These are phyloP conservation scores for Naja naja DNA, from an alignment of 2,113 vertebrate species.

Conservation along the genomic window DNA sequence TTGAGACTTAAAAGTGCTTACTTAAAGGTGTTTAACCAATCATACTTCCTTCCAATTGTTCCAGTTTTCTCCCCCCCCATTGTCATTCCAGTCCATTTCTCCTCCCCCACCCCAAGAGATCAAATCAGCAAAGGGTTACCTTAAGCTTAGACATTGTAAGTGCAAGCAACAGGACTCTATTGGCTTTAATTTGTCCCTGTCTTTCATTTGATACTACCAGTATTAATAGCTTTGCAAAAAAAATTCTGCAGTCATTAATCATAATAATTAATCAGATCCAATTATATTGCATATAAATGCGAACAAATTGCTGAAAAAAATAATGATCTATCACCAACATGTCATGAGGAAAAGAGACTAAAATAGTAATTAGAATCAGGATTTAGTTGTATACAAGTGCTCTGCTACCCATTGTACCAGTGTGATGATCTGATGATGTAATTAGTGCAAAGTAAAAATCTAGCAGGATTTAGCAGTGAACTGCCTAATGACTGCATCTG, in stretches of 20 bases:
- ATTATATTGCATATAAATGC: slow-evolving; percentile 99
- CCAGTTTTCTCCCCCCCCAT: not conserved
- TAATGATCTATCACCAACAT: slow-evolving; percentile 99
- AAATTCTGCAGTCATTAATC: slow-evolving; percentile 97
- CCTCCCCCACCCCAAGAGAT: slow-evolving; percentile 19
- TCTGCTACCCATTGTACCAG: slow-evolving; percentile 81
- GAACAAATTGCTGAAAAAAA: slow-evolving; percentile 99
- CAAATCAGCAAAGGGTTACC: slow-evolving; percentile 75
- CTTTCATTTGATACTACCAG: slow-evolving; percentile 82
- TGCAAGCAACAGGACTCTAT: slow-evolving; percentile 74
- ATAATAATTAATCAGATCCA: slow-evolving; percentile 99
- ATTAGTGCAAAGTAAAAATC: slow-evolving; percentile 84
- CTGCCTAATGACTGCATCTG: slow-evolving; percentile 78
- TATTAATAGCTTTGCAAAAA: slow-evolving; percentile 91
- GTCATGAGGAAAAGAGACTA: slow-evolving; percentile 91
- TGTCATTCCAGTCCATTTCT: slow-evolving; percentile 37
- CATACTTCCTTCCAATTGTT: slow-evolving; percentile 19
- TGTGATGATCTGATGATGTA: slow-evolving; percentile 90
- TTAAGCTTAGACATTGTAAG: slow-evolving; percentile 58
- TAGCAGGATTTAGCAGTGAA: slow-evolving; percentile 75
- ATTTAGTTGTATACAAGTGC: slow-evolving; percentile 84
- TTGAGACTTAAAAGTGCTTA: not conserved
- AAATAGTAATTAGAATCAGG: slow-evolving; percentile 98
- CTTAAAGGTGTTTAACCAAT: not conserved
- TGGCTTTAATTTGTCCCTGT: slow-evolving; percentile 87